Evolutionary conservation across 2,113 vertebrate genomes (phyloP).

Genomic region (Cairina moschata): DNA sequence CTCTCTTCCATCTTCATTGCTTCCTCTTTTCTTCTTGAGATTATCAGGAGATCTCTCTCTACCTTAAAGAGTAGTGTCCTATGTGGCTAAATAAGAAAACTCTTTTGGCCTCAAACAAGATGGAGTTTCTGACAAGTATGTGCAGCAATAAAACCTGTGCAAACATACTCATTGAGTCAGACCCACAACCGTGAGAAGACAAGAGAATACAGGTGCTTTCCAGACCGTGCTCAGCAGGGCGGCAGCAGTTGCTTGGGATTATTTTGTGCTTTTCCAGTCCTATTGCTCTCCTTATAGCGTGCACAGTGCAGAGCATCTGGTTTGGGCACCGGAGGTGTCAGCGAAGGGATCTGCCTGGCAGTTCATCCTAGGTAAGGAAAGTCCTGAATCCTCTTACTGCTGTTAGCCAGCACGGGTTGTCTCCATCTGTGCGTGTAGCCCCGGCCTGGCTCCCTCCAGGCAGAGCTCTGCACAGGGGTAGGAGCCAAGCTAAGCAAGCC

Average conservation of each 20-base stretch:
- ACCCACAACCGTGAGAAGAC: background rate
- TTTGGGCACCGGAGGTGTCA: background rate
- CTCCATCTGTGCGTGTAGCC: background rate
- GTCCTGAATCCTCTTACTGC: background rate
- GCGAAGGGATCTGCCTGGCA: background rate
- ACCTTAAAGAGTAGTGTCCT: background rate
- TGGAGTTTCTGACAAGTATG: background rate
- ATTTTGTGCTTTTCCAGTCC: background rate
- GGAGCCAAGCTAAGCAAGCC: background rate
- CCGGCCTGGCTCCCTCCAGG: background rate
- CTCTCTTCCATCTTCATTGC: background rate
- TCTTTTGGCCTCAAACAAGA: background rate
- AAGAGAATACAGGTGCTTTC: background rate
- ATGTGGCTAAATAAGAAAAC: background rate
- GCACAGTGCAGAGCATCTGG: background rate
- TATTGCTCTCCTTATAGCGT: background rate
- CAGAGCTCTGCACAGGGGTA: background rate
- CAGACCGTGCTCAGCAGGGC: background rate
- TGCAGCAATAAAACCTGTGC: background rate
- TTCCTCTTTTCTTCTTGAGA: background rate
- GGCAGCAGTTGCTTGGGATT: background rate
- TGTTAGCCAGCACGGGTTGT: background rate
- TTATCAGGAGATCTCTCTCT: background rate
- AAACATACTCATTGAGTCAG: background rate
- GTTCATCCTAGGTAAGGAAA: constrained; percentile 6